Evolutionary conservation across 1,140 invertebrate species (phyloP), one percentile per base, ranked within the genome.

Genomic region (Leptinotarsa texana): DNA sequence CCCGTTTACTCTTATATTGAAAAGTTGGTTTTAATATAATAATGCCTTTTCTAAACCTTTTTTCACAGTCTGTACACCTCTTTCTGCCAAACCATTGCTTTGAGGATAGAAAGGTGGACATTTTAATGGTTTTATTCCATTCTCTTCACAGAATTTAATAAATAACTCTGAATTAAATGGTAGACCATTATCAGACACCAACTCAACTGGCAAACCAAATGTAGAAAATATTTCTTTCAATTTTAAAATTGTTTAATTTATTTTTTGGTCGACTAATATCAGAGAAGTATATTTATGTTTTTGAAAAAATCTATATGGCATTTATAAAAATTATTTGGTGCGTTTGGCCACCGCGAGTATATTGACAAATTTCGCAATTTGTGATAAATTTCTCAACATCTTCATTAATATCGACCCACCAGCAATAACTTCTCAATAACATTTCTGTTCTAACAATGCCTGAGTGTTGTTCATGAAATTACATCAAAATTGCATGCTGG

Each of bases 121-220:
- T n/a, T 57, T 57, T 1, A 57, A 4, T 4, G 49, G 49, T 1
- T 15, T 17, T 17, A 57, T 57, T 15, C 83, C 82, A 82, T 86
- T 86, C 70, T 81, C 63, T 63, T 63, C 75, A 57, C 48, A 83
- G 69, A 80, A 88, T 88, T 1, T 74, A 57, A 13, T 13, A 3
- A 65, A 65, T 65, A n/a, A 15, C 13, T 15, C 21, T 13, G 63
- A 65, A 21, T 77, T 81, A 77, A 87, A 88, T 68, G 86, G 81
- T 8, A 84, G 83, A 63, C 84, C 85, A 76, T 86, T 84, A 78
- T 89, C 87, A 1, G 83, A 83, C 18, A 87, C 82, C 5, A 88
- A 61, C 51, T 78, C 78, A 24, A 83, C 74, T 15, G 85, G 86
- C 69, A 87, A 76, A 13, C 85, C 87, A 76, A 70, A 68, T 13